Base-by-base conservation (phyloP, 2,113 vertebrate genomes). In the Seriola quinqueradiata region DNA sequence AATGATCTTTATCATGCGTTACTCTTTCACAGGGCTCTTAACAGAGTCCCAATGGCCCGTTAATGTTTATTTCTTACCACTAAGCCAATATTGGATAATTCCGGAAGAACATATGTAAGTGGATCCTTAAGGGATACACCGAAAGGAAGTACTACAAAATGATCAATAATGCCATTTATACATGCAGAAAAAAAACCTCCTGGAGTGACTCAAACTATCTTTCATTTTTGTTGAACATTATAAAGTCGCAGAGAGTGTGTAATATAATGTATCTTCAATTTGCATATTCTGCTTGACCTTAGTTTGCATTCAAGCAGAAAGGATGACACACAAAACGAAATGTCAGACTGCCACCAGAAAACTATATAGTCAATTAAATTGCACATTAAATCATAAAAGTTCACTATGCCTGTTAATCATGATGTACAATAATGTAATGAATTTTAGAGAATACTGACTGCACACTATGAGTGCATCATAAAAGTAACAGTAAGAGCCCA, bases 61-160 rank as follows among this genome's bases (percentile, higher is more conserved):
- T 60, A 52, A 74, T 84, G 67, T 88, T 84, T 55, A 79, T 74
- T 79, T 44, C 64, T 70, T 69, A 70, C 70, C 75, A 65, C 42
- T 59, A 32, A 42, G n/a, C 70, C 44, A 61, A 70, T 69, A 55
- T 25, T 72, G 36, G 25, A 71, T 50, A 8, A 55, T 77, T 60
- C 64, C 65, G 68, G 80, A 86, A 84, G 82, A 78, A 54, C 44
- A 58, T 46, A 65, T 77, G 87, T 84, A 86, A 87, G 71, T 68
- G 32, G 77, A 89, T 88, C 65, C 83, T 82, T 66, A 4, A 44
- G 64, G 79, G 86, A 79, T 25, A 21, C 8, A 52, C 81, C 21
- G 32, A 77, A 36, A 77, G 81, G 70, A 82, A 78, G 69, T 63
- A 67, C 64, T 59, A 70, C 50, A 14, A 66, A 69, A 64, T 57